phyloP scores from a whole-genome alignment of 2,113 vertebrate genomes.

The Paradoxurus hermaphroditus region DNA sequence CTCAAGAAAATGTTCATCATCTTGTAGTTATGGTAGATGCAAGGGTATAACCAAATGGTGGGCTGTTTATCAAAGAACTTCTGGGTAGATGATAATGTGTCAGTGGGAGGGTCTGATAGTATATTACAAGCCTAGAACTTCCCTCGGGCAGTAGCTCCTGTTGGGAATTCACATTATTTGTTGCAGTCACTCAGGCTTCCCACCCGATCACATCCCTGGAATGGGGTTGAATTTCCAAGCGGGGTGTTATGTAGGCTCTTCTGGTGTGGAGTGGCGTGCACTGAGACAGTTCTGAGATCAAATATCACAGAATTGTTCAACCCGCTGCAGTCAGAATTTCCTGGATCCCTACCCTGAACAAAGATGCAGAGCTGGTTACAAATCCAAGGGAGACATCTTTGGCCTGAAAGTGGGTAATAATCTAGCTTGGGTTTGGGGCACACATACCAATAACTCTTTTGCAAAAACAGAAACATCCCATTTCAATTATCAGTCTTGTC shows the following conservation, averaged over 20 bases:
- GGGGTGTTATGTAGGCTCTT: background rate
- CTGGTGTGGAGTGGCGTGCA: background rate
- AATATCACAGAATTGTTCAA: slow-evolving; percentile 46
- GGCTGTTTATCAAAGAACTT: background rate
- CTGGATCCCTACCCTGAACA: background rate
- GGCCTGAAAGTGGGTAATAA: background rate
- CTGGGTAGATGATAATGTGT: background rate
- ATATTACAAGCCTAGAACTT: background rate
- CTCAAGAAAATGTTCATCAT: background rate
- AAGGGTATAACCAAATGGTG: background rate
- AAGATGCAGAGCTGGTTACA: background rate
- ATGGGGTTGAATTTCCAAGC: slow-evolving; percentile 20
- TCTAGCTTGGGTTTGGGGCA: background rate
- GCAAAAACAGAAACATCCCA: background rate
- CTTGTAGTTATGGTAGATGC: background rate
- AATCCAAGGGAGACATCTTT: background rate
- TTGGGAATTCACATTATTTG: slow-evolving; percentile 12
- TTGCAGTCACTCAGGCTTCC: background rate
- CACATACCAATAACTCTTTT: background rate
- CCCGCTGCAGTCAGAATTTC: slow-evolving; percentile 28
- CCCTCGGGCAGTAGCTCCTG: background rate
- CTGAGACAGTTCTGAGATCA: slow-evolving; percentile 28
- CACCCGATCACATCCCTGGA: background rate
- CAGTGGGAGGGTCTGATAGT: background rate
- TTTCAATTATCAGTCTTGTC: background rate